phyloP scores from a whole-genome alignment of 2,113 vertebrate genomes.

The Garra rufa region DNA sequence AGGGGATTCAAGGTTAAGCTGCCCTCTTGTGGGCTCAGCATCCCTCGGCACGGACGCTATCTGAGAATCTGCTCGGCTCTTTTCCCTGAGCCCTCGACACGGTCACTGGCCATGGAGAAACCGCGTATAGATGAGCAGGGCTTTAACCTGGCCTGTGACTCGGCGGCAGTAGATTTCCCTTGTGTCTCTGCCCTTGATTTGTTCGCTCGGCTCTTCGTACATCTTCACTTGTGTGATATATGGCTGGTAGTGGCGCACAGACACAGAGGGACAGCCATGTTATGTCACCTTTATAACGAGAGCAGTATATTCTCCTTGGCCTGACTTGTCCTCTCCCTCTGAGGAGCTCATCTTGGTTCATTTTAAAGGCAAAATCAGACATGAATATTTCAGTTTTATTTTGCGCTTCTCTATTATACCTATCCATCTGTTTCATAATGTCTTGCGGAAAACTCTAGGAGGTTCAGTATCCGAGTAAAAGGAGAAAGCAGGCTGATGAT shows the following conservation, averaged over 20 bases:
- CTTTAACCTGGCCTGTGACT: conserved; percentile 42
- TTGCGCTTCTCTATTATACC: background rate
- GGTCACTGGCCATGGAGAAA: conserved; percentile 4
- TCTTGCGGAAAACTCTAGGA: background rate
- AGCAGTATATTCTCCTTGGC: conserved; percentile 60
- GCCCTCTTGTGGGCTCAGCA: conserved; percentile 14
- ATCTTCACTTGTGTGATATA: conserved; percentile 58
- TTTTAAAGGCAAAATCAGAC: conserved; percentile 33
- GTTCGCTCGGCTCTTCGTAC: conserved; percentile 45
- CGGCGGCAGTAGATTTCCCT: conserved; percentile 45
- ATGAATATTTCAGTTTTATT: background rate
- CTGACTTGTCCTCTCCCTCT: conserved; percentile 9
- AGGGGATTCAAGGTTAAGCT: conserved; percentile 45
- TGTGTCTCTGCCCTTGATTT: conserved; percentile 58
- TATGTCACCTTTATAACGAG: conserved; percentile 60
- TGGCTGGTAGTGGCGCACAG: conserved; percentile 45
- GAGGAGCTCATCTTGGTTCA: conserved; percentile 12
- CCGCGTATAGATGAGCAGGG: conserved; percentile 4
- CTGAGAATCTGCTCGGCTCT: conserved; percentile 23
- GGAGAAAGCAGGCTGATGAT: background rate
- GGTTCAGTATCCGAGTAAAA: background rate
- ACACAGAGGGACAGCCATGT: conserved; percentile 49
- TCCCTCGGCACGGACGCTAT: background rate
- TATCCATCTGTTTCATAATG: background rate
- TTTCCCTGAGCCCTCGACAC: conserved; percentile 24